Percentiles rank a stretch among this genome's conserved stretches.
phyloP scores from a whole-genome alignment of 2,113 vertebrate species.

The Hyla sarda region DNA sequence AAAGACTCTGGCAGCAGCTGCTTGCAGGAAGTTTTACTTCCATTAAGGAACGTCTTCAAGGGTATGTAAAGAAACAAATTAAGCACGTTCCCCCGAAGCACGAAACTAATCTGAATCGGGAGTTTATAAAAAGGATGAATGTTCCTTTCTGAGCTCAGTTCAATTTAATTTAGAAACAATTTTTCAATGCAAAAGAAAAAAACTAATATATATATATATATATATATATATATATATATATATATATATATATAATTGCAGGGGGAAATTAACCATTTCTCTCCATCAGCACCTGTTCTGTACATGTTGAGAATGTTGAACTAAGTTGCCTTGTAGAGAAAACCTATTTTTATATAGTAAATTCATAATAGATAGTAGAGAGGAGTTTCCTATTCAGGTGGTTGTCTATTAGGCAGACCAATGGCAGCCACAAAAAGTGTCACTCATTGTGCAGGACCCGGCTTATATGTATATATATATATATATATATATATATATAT shows the following conservation, averaged over 20 bases:
- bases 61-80: constrained; percentile 66
- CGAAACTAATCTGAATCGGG: constrained; percentile 60
- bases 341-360: neutral
- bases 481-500: too few species aligned
- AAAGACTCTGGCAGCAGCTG: constrained; percentile 72
- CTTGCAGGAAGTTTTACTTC: constrained; percentile 67
- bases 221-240: neutral
- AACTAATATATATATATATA: constrained; percentile 10
- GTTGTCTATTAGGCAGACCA: too few species aligned
- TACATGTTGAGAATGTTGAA: neutral
- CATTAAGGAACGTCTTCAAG: constrained; percentile 74
- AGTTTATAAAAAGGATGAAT: neutral
- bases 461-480: too few species aligned
- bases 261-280: neutral
- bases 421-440: too few species aligned
- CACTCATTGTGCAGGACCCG: too few species aligned
- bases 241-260: neutral
- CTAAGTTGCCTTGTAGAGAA: neutral
- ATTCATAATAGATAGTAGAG: neutral
- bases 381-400: neutral
- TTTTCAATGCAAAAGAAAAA: constrained; percentile 33
- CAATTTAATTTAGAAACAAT: constrained; percentile 35
- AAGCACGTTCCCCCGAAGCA: constrained; percentile 64
- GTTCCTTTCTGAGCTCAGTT: constrained; percentile 24
- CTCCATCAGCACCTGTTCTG: neutral